Evolutionary conservation across 2,113 vertebrate species (phyloP).

Genomic region (Rhombomys opimus): DNA sequence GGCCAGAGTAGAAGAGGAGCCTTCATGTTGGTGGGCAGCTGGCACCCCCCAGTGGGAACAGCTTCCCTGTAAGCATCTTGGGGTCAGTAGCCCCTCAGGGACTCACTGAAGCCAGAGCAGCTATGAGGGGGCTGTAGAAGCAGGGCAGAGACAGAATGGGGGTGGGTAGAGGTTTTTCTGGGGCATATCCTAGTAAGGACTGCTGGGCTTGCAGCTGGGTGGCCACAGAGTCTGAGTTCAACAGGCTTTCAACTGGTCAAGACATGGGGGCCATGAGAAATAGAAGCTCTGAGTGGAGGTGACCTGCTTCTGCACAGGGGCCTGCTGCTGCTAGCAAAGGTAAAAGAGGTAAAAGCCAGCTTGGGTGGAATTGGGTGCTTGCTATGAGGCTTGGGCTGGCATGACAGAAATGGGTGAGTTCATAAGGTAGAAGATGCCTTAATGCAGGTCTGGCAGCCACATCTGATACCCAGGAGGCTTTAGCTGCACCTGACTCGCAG

Average conservation of each 20-base stretch:
- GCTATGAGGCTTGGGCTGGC: background rate
- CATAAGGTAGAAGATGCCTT: background rate
- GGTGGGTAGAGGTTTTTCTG: background rate
- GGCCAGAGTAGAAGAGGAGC: conserved; percentile 85
- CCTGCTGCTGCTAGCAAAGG: background rate
- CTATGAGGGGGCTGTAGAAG: conserved; percentile 83
- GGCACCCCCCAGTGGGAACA: conserved; percentile 82
- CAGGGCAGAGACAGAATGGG: conserved; percentile 65
- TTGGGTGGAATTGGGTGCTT: background rate
- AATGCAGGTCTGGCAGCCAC: background rate
- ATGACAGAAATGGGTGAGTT: background rate
- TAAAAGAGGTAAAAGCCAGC: background rate
- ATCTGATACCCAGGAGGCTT: background rate
- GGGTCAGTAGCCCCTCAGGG: conserved; percentile 80
- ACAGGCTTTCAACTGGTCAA: background rate
- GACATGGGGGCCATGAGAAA: background rate
- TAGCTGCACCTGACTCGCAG: background rate
- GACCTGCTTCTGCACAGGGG: background rate
- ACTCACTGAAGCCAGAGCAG: conserved; percentile 81
- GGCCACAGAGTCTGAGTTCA: background rate
- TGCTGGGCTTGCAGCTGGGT: background rate
- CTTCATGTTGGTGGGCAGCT: conserved; percentile 77
- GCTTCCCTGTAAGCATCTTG: conserved; percentile 83
- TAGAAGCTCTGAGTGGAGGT: background rate
- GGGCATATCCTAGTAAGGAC: conserved; percentile 63